phyloP scores from a whole-genome alignment of 2,113 vertebrate genomes.

The Panthera uncia region DNA sequence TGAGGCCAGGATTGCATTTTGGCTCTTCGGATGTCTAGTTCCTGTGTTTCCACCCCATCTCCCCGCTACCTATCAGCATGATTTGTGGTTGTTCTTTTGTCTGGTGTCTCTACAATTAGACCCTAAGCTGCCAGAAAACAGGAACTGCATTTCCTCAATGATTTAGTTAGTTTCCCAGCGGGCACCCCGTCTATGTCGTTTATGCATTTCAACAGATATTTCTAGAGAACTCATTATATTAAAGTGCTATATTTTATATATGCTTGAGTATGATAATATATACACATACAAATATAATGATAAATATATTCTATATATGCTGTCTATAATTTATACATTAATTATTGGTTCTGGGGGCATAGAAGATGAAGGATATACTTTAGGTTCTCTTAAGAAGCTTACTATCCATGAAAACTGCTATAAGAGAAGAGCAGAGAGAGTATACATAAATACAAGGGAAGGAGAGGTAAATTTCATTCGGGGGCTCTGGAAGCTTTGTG shows the following conservation, averaged over 20 bases:
- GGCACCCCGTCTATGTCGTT: neutral
- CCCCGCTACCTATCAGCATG: neutral
- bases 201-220: neutral
- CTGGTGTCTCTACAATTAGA: neutral
- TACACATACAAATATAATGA: neutral
- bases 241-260: neutral
- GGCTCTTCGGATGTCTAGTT: neutral
- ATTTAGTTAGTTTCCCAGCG: neutral
- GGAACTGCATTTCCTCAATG: neutral
- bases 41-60: neutral
- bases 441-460: neutral
- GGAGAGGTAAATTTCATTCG: neutral
- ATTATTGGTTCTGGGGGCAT: neutral
- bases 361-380: neutral
- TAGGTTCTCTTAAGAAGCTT: neutral
- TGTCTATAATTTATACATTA: neutral
- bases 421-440: neutral
- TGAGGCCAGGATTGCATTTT: neutral
- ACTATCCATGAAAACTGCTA: neutral
- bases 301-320: neutral
- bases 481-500: neutral
- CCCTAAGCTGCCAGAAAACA: neutral
- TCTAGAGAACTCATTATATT: neutral
- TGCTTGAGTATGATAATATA: neutral
- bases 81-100: neutral